Percentiles rank a stretch among this genome's conserved stretches.
Evolutionary conservation across 1,140 invertebrate genomes (phyloP).

Genomic region (Pogonomyrmex californicus): DNA sequence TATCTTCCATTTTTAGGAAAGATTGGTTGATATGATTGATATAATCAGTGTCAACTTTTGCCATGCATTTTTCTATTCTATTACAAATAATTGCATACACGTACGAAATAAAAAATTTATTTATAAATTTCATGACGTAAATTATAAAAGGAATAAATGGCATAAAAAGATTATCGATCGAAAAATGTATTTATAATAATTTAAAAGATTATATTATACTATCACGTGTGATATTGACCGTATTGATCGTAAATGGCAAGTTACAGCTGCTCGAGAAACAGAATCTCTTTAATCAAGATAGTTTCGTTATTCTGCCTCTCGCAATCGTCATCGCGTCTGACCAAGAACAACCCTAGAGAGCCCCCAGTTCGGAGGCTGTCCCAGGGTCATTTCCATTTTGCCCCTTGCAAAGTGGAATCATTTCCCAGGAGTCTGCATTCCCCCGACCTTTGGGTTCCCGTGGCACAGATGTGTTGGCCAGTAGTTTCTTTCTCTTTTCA

Average conservation of each 20-base stretch:
- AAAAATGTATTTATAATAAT: not conserved
- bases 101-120: not conserved
- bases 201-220: not conserved
- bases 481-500: constrained; percentile 55
- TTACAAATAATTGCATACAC: not conserved
- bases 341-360: constrained; percentile 82
- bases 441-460: constrained; percentile 73
- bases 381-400: constrained; percentile 85
- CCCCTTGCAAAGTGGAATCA: constrained; percentile 86
- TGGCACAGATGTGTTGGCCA: constrained; percentile 74
- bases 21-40: not conserved
- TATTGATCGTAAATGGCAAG: constrained; percentile 11
- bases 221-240: not conserved
- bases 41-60: not conserved
- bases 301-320: constrained; percentile 60
- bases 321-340: constrained; percentile 82
- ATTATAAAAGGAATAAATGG: not conserved
- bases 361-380: constrained; percentile 76
- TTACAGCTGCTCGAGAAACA: constrained; percentile 36
- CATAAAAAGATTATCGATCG: not conserved
- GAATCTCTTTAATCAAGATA: constrained; percentile 69
- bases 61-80: not conserved
- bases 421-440: constrained; percentile 83
- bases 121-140: not conserved
- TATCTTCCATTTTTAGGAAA: constrained; percentile 39